These are phyloP conservation scores for Drosophila murphyi DNA, from an alignment of 1,140 invertebrate genomes.

Conservation along the genomic window DNA sequence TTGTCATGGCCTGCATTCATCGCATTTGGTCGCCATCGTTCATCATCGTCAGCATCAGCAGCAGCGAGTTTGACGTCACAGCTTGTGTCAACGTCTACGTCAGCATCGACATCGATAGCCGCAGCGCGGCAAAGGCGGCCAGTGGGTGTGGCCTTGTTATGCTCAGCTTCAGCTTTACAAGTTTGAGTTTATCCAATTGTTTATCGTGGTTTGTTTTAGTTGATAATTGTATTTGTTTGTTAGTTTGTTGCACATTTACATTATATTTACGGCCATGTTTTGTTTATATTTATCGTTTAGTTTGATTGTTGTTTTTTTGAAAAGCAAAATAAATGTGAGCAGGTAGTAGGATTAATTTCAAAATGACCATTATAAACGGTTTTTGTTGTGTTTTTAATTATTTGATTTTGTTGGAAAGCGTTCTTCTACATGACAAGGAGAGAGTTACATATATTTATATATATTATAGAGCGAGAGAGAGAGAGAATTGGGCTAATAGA, in stretches of 20 bases:
- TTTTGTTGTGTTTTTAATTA: conserved; percentile 14
- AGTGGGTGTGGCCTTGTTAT: conserved; percentile 40
- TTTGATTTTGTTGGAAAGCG: conserved; percentile 33
- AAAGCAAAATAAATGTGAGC: conserved; percentile 56
- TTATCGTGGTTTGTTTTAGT: conserved; percentile 17
- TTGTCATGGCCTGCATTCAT: conserved; percentile 45
- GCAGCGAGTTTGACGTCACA: conserved; percentile 28
- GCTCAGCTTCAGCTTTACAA: conserved; percentile 30
- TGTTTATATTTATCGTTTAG: conserved; percentile 33
- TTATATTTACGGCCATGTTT: conserved; percentile 18
- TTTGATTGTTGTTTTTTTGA: conserved; percentile 37
- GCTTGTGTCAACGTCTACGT: conserved; percentile 36
- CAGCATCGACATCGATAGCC: conserved; percentile 58
- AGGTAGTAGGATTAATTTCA: conserved; percentile 65
- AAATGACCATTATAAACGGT: conserved; percentile 58
- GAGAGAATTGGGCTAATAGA: conserved; percentile 4
- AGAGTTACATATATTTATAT: background rate
- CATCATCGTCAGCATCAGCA: conserved; percentile 53
- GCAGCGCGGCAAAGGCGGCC: conserved; percentile 47
- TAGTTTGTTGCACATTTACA: conserved; percentile 1
- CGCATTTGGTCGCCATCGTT: conserved; percentile 53
- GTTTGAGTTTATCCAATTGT: conserved; percentile 26
- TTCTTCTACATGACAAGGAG: conserved; percentile 17
- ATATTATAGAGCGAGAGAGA: conserved; percentile 12
- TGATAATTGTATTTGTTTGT: conserved; percentile 18